phyloP scores from a whole-genome alignment of 2,797 vertebrate genomes.

The Staurois parvus region DNA sequence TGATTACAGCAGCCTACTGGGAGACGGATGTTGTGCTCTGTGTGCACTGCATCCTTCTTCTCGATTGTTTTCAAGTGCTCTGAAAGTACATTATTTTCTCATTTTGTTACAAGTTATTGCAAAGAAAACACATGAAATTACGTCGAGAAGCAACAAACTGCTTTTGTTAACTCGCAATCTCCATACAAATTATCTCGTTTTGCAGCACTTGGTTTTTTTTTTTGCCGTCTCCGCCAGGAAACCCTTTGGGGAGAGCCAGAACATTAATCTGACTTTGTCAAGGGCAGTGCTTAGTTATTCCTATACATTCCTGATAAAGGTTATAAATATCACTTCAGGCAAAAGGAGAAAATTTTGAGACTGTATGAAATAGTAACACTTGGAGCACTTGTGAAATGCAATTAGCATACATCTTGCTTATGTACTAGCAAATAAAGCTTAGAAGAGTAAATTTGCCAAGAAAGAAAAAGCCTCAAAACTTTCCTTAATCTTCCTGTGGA shows the following conservation, averaged over 20 bases:
- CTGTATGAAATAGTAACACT: slow-evolving; percentile 34
- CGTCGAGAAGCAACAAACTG: slow-evolving; percentile 58
- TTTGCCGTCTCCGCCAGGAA: slow-evolving; percentile 33
- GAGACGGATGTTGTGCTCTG: slow-evolving; percentile 54
- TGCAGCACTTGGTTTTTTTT: slow-evolving; percentile 46
- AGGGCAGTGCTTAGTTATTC: slow-evolving; percentile 58
- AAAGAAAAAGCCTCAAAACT: slow-evolving; percentile 2
- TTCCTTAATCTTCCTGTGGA: background rate
- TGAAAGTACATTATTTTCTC: slow-evolving; percentile 60
- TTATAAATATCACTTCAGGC: slow-evolving; percentile 56
- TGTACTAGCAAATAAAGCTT: slow-evolving; percentile 24
- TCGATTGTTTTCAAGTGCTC: slow-evolving; percentile 57
- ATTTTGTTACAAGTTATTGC: slow-evolving; percentile 62
- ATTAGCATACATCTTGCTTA: slow-evolving; percentile 50
- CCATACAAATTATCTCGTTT: slow-evolving; percentile 62
- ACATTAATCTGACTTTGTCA: slow-evolving; percentile 62
- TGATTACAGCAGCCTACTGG: slow-evolving; percentile 48
- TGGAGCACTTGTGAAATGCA: slow-evolving; percentile 37
- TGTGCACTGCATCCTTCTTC: slow-evolving; percentile 52
- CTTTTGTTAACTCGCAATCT: slow-evolving; percentile 62
- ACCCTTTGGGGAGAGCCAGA: slow-evolving; percentile 60
- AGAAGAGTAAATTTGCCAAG: background rate
- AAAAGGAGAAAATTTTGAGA: slow-evolving; percentile 22
- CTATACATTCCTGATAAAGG: slow-evolving; percentile 59
- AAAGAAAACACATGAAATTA: slow-evolving; percentile 57